Evolutionary conservation across 2,888 invertebrate genomes (phyloP).

Genomic region (Eudemis profundana): DNA sequence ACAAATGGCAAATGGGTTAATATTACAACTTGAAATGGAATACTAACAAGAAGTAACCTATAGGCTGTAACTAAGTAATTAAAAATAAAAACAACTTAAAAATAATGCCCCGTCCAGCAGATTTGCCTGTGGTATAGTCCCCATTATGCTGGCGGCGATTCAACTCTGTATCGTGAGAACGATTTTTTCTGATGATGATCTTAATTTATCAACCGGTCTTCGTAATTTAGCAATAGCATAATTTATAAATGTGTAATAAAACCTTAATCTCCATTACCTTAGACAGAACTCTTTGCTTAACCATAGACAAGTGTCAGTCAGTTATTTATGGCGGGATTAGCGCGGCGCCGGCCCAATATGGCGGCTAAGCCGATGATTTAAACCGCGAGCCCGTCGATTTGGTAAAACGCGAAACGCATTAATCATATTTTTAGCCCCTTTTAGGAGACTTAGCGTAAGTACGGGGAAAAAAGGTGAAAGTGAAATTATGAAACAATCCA

Average conservation of each 20-base stretch:
- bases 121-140: too few relatives aligned
- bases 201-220: too few relatives aligned
- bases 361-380: slow-evolving; percentile 78
- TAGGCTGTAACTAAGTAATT: too few relatives aligned
- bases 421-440: slow-evolving; percentile 69
- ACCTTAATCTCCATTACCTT: slow-evolving; percentile 14
- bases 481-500: slow-evolving; percentile 48
- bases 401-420: slow-evolving; percentile 66
- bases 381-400: slow-evolving; percentile 72
- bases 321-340: slow-evolving; percentile 78
- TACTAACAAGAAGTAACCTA: too few relatives aligned
- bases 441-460: slow-evolving; percentile 57
- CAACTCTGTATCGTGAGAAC: too few relatives aligned
- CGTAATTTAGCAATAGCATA: too few relatives aligned
- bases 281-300: slow-evolving; percentile 51
- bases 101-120: too few relatives aligned
- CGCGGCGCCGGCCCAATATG: slow-evolving; percentile 70
- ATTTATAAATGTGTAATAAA: slow-evolving; percentile 1
- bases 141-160: too few relatives aligned
- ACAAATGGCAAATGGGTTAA: too few relatives aligned
- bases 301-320: slow-evolving; percentile 69
- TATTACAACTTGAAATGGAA: too few relatives aligned
- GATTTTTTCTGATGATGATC: too few relatives aligned
- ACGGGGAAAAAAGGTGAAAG: slow-evolving; percentile 51
- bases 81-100: too few relatives aligned